Conservation (phyloP, 2,888 invertebrate genomes). For the Protodeltote pygarga region DNA sequence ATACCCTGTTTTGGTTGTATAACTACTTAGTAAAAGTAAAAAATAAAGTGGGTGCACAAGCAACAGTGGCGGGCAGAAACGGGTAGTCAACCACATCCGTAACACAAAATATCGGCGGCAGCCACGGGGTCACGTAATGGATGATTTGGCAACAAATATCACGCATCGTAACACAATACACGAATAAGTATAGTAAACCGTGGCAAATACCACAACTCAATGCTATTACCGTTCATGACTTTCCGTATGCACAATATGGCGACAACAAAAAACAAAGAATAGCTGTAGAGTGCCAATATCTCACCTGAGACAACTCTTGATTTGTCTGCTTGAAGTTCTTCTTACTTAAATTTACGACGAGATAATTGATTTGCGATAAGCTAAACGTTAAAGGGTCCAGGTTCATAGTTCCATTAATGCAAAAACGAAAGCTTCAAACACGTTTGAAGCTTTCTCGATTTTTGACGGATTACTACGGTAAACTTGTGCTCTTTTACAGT, state of each 20-base stretch:
- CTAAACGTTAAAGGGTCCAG: conserved; percentile 99
- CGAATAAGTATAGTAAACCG: conserved; percentile 37
- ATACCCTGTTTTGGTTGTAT: background rate
- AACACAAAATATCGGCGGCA: conserved; percentile 11
- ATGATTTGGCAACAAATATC: conserved; percentile 47
- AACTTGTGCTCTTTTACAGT: conserved; percentile 77
- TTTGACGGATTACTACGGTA: conserved; percentile 89
- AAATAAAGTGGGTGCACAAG: background rate
- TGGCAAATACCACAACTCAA: conserved; percentile 33
- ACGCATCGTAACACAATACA: conserved; percentile 36
- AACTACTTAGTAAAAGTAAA: background rate
- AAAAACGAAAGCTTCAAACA: conserved; percentile 98
- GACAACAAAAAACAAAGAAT: conserved; percentile 79
- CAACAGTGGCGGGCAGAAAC: conserved; percentile 21
- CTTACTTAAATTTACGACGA: conserved; percentile 97
- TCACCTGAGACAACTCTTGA: conserved; percentile 96
- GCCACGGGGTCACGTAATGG: conserved; percentile 31
- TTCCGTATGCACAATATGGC: conserved; percentile 78
- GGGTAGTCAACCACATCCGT: conserved; percentile 31
- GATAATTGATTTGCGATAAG: conserved; percentile 99
- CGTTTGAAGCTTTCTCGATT: conserved; percentile 96
- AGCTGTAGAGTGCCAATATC: conserved; percentile 69
- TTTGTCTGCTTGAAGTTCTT: conserved; percentile 97
- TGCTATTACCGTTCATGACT: conserved; percentile 57
- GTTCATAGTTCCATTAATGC: conserved; percentile 98